phyloP scores from a whole-genome alignment of 2,888 invertebrate species.

The Erebia epiphron region DNA sequence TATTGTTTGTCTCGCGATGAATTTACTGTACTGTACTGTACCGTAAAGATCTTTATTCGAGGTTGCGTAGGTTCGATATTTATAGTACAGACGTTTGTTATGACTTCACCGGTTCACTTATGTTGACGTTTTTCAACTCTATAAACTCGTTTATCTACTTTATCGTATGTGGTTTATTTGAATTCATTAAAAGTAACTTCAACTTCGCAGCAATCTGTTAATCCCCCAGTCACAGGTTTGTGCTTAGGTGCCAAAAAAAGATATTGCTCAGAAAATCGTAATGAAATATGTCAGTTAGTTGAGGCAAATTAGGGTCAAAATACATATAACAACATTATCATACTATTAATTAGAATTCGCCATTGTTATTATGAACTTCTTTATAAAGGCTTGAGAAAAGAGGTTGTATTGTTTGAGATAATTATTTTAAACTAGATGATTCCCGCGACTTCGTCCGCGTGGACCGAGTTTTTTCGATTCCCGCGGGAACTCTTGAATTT shows the following conservation, averaged over 20 bases:
- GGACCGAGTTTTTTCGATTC: no score
- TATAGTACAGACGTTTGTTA: constrained; percentile 67
- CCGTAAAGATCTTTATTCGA: constrained; percentile 57
- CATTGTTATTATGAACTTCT: no score
- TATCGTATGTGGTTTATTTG: constrained; percentile 19
- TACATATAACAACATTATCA: no score
- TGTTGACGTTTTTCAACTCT: constrained; percentile 28
- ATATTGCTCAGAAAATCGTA: background rate
- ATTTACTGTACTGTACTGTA: constrained; percentile 49
- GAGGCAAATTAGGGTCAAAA: background rate
- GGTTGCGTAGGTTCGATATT: constrained; percentile 68
- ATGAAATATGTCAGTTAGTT: no score
- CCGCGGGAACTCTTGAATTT: no score
- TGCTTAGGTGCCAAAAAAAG: background rate
- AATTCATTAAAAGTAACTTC: constrained; percentile 7
- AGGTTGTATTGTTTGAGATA: no score
- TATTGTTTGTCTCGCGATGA: constrained; percentile 27
- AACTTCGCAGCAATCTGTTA: background rate
- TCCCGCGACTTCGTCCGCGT: no score
- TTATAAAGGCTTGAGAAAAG: background rate
- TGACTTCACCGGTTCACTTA: constrained; percentile 69
- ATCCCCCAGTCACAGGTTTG: background rate
- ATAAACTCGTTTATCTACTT: constrained; percentile 13
- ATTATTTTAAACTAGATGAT: no score
- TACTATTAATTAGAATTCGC: no score